Percentiles rank a stretch among this genome's conserved stretches.
Conservation (phyloP, 2,888 invertebrate genomes). For the Zaprionus obscuricornis region DNA sequence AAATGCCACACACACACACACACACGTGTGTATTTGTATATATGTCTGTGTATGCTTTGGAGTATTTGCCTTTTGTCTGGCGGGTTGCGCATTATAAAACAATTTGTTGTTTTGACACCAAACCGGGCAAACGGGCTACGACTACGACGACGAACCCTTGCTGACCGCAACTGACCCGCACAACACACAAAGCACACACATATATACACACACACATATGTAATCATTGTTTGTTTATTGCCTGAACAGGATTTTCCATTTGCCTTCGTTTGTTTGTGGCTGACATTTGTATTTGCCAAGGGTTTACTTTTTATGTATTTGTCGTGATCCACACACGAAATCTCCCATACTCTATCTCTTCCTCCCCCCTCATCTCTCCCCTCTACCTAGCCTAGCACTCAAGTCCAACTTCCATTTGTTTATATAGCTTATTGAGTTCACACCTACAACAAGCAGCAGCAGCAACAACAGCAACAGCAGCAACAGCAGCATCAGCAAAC, state of each 20-base stretch:
- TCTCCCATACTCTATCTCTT: too few relatives aligned
- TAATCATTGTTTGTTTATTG: constrained; percentile 65
- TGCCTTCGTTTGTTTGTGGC: constrained; percentile 59
- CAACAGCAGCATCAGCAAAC: too few relatives aligned
- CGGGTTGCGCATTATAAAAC: constrained; percentile 69
- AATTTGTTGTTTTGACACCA: constrained; percentile 78
- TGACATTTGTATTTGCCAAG: constrained; percentile 53
- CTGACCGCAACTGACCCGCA: constrained; percentile 55
- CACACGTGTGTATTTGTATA: not conserved
- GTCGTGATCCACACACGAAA: not conserved
- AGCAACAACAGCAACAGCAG: too few relatives aligned
- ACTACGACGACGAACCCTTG: constrained; percentile 14
- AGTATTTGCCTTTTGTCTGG: constrained; percentile 66
- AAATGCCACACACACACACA: too few relatives aligned
- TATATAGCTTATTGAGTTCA: constrained; percentile 42
- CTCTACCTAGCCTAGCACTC: not conserved
- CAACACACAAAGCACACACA: constrained; percentile 19
- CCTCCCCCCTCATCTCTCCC: too few relatives aligned
- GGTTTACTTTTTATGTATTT: constrained; percentile 41
- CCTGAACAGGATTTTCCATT: constrained; percentile 60
- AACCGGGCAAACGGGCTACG: constrained; percentile 46
- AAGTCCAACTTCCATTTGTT: constrained; percentile 37
- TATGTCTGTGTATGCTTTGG: constrained; percentile 34
- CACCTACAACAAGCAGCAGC: constrained; percentile 32
- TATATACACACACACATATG: constrained; percentile 11